Evolutionary conservation across 37 sponge, comb jelly and placozoan genomes (phyloP).

Genomic region (Aplysina aerophoba): DNA sequence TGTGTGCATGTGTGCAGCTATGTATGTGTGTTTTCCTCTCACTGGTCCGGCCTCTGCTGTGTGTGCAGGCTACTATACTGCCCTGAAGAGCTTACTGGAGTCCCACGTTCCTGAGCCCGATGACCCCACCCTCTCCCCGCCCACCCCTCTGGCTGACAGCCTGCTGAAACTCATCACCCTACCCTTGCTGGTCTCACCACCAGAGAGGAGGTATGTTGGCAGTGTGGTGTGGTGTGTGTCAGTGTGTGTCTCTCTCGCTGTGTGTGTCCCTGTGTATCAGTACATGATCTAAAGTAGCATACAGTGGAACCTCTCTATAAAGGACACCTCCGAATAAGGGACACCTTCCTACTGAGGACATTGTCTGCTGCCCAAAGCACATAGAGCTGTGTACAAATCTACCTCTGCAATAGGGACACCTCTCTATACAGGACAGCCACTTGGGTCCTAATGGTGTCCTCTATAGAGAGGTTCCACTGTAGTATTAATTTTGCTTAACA

Average conservation of each 20-base stretch:
- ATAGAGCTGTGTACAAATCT: too few species aligned
- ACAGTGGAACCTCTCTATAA: too few species aligned
- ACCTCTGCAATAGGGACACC: too few species aligned
- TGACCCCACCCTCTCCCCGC: constrained; percentile 19
- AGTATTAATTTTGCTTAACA: too few species aligned
- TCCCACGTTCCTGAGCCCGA: constrained; percentile 53
- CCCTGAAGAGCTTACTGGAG: constrained; percentile 50
- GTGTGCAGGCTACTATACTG: constrained; percentile 44
- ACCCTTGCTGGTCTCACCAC: constrained; percentile 9
- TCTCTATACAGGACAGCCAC: too few species aligned
- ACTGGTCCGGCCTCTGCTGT: background rate
- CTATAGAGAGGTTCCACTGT: too few species aligned
- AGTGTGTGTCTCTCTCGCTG: background rate
- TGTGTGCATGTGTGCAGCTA: constrained; percentile 3
- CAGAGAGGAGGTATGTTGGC: constrained; percentile 14
- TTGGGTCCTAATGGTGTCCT: too few species aligned
- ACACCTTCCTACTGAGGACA: too few species aligned
- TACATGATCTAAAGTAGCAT: too few species aligned
- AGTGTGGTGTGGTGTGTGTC: background rate
- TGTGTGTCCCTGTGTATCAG: background rate
- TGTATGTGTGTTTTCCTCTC: background rate
- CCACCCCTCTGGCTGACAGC: constrained; percentile 54
- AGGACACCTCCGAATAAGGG: too few species aligned
- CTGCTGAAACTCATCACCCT: constrained; percentile 52
- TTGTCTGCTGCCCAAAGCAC: too few species aligned